Evolutionary conservation across 2,888 invertebrate genomes (phyloP).

Genomic region (Schrankia costaestrigalis): DNA sequence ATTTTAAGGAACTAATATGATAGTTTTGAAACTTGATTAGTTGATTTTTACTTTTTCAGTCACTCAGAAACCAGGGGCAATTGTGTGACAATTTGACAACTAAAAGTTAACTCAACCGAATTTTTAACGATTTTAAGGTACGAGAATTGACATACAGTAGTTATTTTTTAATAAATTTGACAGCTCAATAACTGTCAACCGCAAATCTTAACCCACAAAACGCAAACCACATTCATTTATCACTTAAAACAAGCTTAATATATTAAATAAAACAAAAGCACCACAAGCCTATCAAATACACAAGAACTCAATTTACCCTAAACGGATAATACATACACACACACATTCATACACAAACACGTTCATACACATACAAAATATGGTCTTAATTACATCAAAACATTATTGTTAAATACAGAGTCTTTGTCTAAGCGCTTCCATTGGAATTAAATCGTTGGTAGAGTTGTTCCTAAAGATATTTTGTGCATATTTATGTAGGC

Average conservation of each 20-base stretch:
- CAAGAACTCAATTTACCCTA: slow-evolving; percentile 12
- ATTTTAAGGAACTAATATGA: no score
- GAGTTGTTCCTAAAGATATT: slow-evolving; percentile 29
- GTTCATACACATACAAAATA: background rate
- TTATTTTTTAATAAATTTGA: no score
- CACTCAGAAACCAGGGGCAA: no score
- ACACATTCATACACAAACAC: background rate
- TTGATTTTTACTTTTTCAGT: no score
- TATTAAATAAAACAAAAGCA: slow-evolving; percentile 2
- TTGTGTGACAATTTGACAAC: no score
- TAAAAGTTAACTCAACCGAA: no score
- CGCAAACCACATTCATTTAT: background rate
- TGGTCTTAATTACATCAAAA: no score
- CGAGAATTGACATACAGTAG: no score
- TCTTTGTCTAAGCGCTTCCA: slow-evolving; percentile 27
- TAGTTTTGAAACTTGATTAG: no score
- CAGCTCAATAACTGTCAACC: no score
- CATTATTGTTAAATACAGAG: slow-evolving; percentile 1
- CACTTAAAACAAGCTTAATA: slow-evolving; percentile 1
- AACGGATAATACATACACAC: slow-evolving; percentile 10
- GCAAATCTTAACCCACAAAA: no score
- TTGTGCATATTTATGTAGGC: slow-evolving; percentile 43
- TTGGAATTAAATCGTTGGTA: slow-evolving; percentile 13
- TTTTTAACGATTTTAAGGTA: no score
- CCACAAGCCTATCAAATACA: slow-evolving; percentile 8